Base-by-base conservation (phyloP, 2,888 invertebrate genomes). In the Chorisops tibialis region DNA sequence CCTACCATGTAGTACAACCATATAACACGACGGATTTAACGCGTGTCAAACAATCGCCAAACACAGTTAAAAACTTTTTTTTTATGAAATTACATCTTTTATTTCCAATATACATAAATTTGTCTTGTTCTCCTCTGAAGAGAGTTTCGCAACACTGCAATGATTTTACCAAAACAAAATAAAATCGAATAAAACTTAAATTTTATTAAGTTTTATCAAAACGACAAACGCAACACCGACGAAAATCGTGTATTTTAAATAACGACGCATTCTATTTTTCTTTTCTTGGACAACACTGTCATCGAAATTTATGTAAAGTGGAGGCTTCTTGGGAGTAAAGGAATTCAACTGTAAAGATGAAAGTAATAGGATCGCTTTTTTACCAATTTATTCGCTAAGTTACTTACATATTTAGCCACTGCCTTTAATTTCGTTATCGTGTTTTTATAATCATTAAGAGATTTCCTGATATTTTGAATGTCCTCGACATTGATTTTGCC, bases 361-460 rank as follows among this genome's bases (percentile, higher is more conserved):
- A 45, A 18, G 4, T 7, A 11, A 38, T 48, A 59, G n/a, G n/a
- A 63, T 37, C 12, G 39, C 45, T 43, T 30, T 48, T 48, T 63
- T 14, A 43, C 4, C 50, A 19, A 9, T 39, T 56, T 47, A 14
- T 22, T 39, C 14, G 35, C 2, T 5, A 50, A 3, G 12, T 4
- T 47, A 19, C 72, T 68, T 70, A 77, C 77, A 68, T 77, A 76
- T 74, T 75, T 73, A 2, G 72, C 69, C 2, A 74, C 75, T 47
- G 67, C 69, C 50, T 69, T 68, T 11, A 75, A 66, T 24, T 75
- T 72, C 21, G 65, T 67, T 11, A 76, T 63, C 9, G 69, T 68
- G 16, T 59, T 47, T n/a, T 70, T 70, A 65, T 77, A 77, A 12
- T 67, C 68, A 3, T 68, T 68, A 0, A 76, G 41, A 59, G 66